phyloP scores from a whole-genome alignment of 35 echinoderm and acorn worm species.

The Acanthaster planci region DNA sequence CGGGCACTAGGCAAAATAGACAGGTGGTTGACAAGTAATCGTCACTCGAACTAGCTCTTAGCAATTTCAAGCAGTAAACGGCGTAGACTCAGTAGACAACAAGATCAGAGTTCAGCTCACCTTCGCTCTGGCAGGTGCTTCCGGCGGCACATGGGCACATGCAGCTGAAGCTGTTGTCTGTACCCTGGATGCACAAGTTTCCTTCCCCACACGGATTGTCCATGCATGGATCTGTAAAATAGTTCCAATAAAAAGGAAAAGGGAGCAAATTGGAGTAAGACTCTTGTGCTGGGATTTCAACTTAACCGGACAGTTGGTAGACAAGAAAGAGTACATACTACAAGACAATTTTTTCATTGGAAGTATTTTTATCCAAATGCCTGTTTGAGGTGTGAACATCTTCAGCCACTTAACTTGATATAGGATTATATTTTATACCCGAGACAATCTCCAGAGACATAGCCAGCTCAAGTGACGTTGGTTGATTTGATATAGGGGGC shows the following conservation, averaged over 20 bases:
- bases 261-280: background rate
- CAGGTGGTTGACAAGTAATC: too few relatives aligned
- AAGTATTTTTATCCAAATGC: background rate
- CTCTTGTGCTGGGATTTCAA: background rate
- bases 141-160: background rate
- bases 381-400: too few relatives aligned
- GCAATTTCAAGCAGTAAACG: too few relatives aligned
- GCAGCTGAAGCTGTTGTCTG: background rate
- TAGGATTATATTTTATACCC: too few relatives aligned
- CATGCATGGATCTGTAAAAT: background rate
- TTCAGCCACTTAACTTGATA: too few relatives aligned
- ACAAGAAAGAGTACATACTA: background rate
- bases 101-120: too few relatives aligned
- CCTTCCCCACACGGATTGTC: background rate
- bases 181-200: background rate
- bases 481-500: too few relatives aligned
- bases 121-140: background rate
- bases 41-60: too few relatives aligned
- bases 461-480: too few relatives aligned
- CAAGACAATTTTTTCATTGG: background rate
- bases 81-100: too few relatives aligned
- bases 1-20: too few relatives aligned
- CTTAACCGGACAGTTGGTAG: background rate
- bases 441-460: too few relatives aligned
- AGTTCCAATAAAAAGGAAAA: background rate